Conservation (phyloP, 2,113 vertebrate genomes). For the Pseudorectes ferrugineus region DNA sequence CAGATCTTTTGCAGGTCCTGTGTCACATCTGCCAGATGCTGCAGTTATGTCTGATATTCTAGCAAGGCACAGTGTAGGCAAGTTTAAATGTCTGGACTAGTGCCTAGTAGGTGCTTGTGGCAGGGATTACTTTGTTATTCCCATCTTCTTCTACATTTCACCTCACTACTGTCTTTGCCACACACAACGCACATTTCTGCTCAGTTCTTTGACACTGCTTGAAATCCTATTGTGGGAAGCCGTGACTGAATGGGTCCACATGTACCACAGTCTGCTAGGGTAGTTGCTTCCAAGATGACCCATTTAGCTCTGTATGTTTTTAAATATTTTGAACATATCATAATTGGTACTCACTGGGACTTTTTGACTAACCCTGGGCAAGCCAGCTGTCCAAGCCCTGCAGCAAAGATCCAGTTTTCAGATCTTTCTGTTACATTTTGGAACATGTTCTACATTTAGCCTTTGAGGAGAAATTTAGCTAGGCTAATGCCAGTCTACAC, state of each 20-base stretch:
- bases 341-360: not conserved
- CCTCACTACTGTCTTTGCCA: not conserved
- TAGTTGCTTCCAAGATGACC: not conserved
- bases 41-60: not conserved
- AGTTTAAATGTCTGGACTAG: not conserved
- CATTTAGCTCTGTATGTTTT: not conserved
- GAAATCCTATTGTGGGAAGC: not conserved
- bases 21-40: not conserved
- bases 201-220: not conserved
- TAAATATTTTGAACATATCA: not conserved
- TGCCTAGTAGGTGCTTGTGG: not conserved
- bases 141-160: not conserved
- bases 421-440: not conserved
- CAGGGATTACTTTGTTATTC: not conserved
- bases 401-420: not conserved
- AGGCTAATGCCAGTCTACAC: not conserved
- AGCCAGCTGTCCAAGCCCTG: not conserved
- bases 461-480: not conserved
- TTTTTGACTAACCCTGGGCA: not conserved
- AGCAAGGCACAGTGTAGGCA: not conserved
- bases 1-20: not conserved
- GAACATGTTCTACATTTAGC: not conserved
- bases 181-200: rapidly evolving
- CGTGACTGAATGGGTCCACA: not conserved
- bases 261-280: not conserved